phyloP scores from a whole-genome alignment of 2,113 vertebrate species.

The Oreochromis spilurus region DNA sequence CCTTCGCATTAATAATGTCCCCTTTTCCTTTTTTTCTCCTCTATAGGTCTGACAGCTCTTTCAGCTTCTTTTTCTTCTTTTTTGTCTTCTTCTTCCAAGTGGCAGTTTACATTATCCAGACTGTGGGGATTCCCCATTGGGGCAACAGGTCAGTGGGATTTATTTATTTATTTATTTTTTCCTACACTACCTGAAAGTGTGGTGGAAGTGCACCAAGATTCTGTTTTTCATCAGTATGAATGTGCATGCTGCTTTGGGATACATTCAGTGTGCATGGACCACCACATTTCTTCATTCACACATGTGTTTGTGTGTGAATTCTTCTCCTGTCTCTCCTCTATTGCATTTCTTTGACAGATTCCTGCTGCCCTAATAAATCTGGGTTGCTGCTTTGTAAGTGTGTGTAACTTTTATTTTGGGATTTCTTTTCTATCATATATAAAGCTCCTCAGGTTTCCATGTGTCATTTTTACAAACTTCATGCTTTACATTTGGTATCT shows the following conservation, averaged over 20 bases:
- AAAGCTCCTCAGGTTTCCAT: background rate
- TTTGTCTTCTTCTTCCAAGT: constrained; percentile 97
- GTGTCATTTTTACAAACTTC: background rate
- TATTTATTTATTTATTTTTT: background rate
- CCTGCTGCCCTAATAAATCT: constrained; percentile 54
- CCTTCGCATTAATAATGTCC: background rate
- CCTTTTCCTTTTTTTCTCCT: background rate
- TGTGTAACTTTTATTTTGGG: constrained; percentile 37
- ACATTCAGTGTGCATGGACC: background rate
- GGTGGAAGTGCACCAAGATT: background rate
- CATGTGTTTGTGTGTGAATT: constrained; percentile 3
- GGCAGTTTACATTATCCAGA: constrained; percentile 88
- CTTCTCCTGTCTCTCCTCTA: constrained; percentile 38
- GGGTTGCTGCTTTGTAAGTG: constrained; percentile 58
- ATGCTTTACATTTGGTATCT: background rate
- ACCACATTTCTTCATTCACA: constrained; percentile 3
- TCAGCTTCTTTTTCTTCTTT: constrained; percentile 99
- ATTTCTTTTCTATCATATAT: constrained; percentile 1
- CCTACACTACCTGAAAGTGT: background rate
- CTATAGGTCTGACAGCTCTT: constrained; percentile 96
- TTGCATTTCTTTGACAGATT: constrained; percentile 60
- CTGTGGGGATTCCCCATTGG: constrained; percentile 86
- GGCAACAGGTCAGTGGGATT: constrained; percentile 86
- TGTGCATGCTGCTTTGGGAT: background rate
- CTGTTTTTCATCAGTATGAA: background rate